Percentiles rank a stretch among this genome's conserved stretches.
phyloP scores from a whole-genome alignment of 2,113 vertebrate species.

The Sinocyclocheilus rhinocerous region DNA sequence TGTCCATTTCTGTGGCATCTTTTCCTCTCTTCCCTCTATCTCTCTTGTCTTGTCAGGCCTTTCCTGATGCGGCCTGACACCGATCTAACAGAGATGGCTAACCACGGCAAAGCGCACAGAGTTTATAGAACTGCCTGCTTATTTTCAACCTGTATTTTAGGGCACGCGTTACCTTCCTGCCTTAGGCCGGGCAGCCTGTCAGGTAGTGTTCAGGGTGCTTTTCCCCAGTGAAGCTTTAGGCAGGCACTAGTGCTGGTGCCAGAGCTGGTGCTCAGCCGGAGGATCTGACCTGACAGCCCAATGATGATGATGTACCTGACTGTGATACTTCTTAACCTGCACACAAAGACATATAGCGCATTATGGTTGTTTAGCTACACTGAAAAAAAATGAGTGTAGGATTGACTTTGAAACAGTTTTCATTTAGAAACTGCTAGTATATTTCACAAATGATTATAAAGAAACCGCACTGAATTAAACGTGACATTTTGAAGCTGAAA shows the following conservation, averaged over 20 bases:
- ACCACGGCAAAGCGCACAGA: not conserved
- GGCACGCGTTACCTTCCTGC: not conserved
- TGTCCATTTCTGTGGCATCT: not conserved
- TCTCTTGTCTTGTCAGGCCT: not conserved
- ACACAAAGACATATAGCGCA: not conserved
- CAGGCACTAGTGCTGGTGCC: not conserved
- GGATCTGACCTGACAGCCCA: slow-evolving; percentile 9
- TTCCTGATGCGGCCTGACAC: not conserved
- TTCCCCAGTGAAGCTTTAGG: not conserved
- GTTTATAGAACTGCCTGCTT: not conserved
- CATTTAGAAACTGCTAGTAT: not conserved
- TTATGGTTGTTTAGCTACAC: not conserved
- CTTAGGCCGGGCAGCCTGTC: not conserved
- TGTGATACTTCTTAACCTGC: not conserved
- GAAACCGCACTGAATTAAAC: not conserved
- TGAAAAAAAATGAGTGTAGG: not conserved
- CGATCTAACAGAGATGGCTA: not conserved
- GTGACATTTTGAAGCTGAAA: too few relatives aligned
- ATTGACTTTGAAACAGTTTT: not conserved
- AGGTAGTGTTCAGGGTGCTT: not conserved
- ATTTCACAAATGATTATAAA: not conserved
- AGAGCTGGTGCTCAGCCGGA: slow-evolving; percentile 7
- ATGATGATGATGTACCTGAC: not conserved
- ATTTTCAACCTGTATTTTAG: not conserved
- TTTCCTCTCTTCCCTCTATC: not conserved